Evolutionary conservation across 2,888 invertebrate genomes (phyloP), one percentile per base, ranked within the genome.

Genomic region (Troilus luridus): DNA sequence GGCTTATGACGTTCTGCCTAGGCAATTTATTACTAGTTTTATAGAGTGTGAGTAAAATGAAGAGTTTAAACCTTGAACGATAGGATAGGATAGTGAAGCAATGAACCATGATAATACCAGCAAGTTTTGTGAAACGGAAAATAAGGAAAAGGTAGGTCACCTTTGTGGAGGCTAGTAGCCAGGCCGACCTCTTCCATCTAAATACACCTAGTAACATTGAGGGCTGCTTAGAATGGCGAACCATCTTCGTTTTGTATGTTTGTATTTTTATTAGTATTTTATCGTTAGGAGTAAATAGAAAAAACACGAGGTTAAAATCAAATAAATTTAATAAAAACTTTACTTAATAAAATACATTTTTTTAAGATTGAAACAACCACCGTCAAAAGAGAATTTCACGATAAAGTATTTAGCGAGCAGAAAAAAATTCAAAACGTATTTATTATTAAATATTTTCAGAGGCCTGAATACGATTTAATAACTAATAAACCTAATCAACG

Each of bases 51-150:
- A 77, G 8, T 41, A 41, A 77, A 77, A 41, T 77, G 19, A 14
- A 77, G 67, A 77, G 72, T 77, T 77, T 77, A 27, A 77, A 77
- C 17, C 27, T 77, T 27, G 72, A 77, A 10, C 3, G 72, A 77
- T 41, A 77, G 72, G 27, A 77, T 7, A 77, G 27, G 17, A 41
- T 17, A 77, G 72, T 41, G 41, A 77, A 41, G 27, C 72, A 77
- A 77, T 77, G 85, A 85, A 85, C n/a, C 85, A 85, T 85, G 56
- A 85, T 10, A 85, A 85, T 85, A 58, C 54, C 85, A 85, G 12
- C 54, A 85, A 14, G 85, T 85, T 58, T 14, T 21, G n/a, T 58
- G 21, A 21, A 19, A 56, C 85, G 85, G 85, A 85, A 85, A 85
- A 85, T 56, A 85, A 58, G 56, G 12, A 21, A 12, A 41, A 85